Conservation (phyloP, 2,113 vertebrate species). For the Hippocampus zosterae region DNA sequence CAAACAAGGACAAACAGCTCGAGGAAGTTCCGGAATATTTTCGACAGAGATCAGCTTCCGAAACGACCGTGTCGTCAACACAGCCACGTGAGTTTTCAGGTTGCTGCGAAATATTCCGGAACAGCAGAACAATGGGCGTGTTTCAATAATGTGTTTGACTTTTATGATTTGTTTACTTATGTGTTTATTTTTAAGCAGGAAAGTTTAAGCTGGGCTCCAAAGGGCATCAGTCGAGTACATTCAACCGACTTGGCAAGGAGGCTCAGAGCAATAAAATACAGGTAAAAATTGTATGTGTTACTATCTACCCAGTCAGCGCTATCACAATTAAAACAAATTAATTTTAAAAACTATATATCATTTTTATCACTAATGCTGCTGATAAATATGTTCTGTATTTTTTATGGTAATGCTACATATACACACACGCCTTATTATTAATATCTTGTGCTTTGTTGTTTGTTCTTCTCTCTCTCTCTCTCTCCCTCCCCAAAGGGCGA, state of each 20-base stretch:
- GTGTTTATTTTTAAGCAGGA: constrained; percentile 26
- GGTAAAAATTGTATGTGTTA: constrained; percentile 16
- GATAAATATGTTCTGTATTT: background rate
- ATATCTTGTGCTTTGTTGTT: background rate
- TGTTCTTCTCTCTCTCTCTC: background rate
- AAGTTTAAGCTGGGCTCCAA: constrained; percentile 20
- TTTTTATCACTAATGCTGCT: too few species aligned
- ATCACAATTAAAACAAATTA: too few species aligned
- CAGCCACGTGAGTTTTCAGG: constrained; percentile 44
- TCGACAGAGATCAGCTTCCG: constrained; percentile 58
- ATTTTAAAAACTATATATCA: background rate
- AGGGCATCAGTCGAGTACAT: constrained; percentile 39
- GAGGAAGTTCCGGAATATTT: constrained; percentile 31
- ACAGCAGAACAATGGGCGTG: background rate
- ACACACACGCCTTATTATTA: background rate
- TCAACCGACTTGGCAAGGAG: constrained; percentile 24
- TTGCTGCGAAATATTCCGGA: background rate
- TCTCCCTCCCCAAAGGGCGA: background rate
- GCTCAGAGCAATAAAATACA: constrained; percentile 19
- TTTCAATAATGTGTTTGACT: background rate
- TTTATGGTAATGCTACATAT: too few species aligned
- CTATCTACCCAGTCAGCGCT: background rate
- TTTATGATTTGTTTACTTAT: background rate
- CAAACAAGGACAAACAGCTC: background rate
- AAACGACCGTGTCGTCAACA: constrained; percentile 26